Base-by-base conservation (phyloP, 2,113 vertebrate genomes). In the Ranitomeya imitator region DNA sequence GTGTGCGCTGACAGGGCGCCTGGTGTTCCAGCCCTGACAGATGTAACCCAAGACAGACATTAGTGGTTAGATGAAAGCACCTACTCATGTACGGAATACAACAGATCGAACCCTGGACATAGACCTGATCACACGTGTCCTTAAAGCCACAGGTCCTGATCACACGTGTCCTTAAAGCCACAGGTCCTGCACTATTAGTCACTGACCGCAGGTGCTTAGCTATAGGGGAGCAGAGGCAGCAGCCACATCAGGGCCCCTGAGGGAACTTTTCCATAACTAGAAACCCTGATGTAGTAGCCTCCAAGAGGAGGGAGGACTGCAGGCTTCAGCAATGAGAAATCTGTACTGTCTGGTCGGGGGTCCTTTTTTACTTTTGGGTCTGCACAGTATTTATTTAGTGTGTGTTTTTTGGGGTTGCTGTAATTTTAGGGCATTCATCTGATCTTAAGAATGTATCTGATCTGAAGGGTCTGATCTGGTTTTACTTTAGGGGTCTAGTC, bases 11-110 rank as follows among this genome's bases (percentile, higher is more conserved):
- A 82, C 84, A 45, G 55, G n/a, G 6, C 7, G 26, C 16, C 76
- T 78, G 5, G 51, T 45, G 73, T 51, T 26, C 51, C 54, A 86
- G 37, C 21, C 73, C 14, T 73, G 69, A 57, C 74, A 61, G 52
- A 82, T 82, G 59, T 63, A 65, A 80, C 21, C 63, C 18, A 51
- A 79, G 31, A 86, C 19, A 54, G 74, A 67, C 15, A 37, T 77
- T 14, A 77, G 55, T 61, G 71, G 84, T 51, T 31, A 51, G 55
- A 21, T 60, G 19, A 74, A 61, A 37, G 69, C 23, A 21, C 21
- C 82, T 54, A 21, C 21, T 14, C 18, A 51, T 52, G 45, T 11
- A 77, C 37, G 11, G 7, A 11, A 77, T 45, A 52, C 74, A 52
- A 77, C 74, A 77, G 74, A 54, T 21, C 21, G 19, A n/a, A 78